Evolutionary conservation across 1,140 invertebrate species (phyloP), one percentile per base, ranked within the genome.

Genomic region (Drosophila guanche): DNA sequence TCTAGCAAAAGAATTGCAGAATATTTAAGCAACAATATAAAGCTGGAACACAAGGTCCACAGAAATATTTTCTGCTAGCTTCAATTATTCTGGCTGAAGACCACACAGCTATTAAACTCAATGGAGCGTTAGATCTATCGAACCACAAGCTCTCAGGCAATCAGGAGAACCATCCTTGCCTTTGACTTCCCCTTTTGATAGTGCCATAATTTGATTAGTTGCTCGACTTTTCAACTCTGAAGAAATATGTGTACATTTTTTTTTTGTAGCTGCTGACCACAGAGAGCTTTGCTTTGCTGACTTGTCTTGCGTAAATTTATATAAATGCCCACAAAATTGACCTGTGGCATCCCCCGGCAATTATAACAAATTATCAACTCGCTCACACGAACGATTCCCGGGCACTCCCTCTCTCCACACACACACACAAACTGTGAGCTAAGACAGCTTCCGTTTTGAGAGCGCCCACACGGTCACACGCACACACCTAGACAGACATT

Each of bases 361-460:
- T 86, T 86, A 86, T 86, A 88, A 88, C 81, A 86, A 86, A 86
- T 86, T 86, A 86, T 86, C 81, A 86, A 86, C 83, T 86, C 58
- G 61, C 81, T 86, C 81, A 86, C 81, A 88, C 81, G 81, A 68
- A 86, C 58, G 37, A 45, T 55, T 55, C 47, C 40, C 56, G 53
- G 37, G 16, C 37, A 41, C 42, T 23, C 40, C 52, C 42, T 48
- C 23, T 41, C 16, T 10, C 20, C 58, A 47, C 58, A 41, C 62
- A 53, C 42, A 41, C 25, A 52, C 47, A 46, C 48, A 48, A 20
- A 61, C 51, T 47, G 27, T 37, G n/a, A 53, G 57, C 51, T 41
- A 58, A 65, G 59, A 52, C 68, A 66, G 62, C 53, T 68, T 72
- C 72, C 59, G 67, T 47, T 46, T 45, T 45, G 45, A 48, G 57